Evolutionary conservation across 1,140 invertebrate genomes (phyloP).

Genomic region (Drosophila parabipectinata): DNA sequence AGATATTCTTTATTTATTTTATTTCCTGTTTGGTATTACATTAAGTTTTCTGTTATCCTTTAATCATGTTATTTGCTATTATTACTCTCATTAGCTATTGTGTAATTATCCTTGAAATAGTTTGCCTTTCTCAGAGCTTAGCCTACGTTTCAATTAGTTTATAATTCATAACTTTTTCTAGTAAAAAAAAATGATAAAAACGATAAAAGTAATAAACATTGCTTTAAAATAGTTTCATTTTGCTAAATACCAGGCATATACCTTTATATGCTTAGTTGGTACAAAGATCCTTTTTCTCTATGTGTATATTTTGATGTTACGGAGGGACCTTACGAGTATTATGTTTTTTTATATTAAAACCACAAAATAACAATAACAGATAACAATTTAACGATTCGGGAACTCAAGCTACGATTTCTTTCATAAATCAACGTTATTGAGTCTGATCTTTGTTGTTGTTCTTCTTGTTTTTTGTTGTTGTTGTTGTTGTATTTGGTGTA

Average conservation of each 20-base stretch:
- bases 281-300: conserved; percentile 18
- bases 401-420: conserved; percentile 33
- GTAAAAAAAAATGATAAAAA: conserved; percentile 58
- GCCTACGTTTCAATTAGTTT: conserved; percentile 39
- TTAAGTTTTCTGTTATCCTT: conserved; percentile 1
- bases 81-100: conserved; percentile 39
- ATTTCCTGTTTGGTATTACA: conserved; percentile 20
- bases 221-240: conserved; percentile 69
- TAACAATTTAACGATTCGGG: conserved; percentile 41
- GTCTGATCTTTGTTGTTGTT: conserved; percentile 25
- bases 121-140: conserved; percentile 41
- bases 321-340: conserved; percentile 39
- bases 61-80: conserved; percentile 22
- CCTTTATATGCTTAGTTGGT: conserved; percentile 25
- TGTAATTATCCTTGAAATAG: conserved; percentile 48
- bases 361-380: conserved; percentile 58
- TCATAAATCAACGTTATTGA: neutral
- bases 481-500: conserved; percentile 1
- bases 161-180: conserved; percentile 49
- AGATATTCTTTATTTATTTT: conserved; percentile 67
- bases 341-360: conserved; percentile 21
- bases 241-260: conserved; percentile 11
- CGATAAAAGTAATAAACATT: conserved; percentile 37
- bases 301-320: conserved; percentile 40
- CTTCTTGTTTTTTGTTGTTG: neutral